Evolutionary conservation across 2,797 vertebrate genomes (phyloP).

Genomic region (Brachymystax lenok): DNA sequence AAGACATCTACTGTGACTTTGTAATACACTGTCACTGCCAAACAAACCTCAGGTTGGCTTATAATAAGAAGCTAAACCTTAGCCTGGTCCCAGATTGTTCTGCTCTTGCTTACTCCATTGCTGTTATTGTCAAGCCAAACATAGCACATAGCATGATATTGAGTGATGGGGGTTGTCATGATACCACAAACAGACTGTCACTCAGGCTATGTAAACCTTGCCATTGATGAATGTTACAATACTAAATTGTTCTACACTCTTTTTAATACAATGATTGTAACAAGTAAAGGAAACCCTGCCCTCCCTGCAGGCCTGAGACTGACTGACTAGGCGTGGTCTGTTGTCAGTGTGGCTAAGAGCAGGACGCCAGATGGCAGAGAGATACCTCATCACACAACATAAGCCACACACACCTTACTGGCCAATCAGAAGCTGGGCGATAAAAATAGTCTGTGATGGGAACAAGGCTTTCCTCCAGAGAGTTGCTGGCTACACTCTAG

Average conservation of each 20-base stretch:
- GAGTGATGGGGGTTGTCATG: background rate
- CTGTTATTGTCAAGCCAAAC: no score
- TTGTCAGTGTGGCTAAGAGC: slow-evolving; percentile 59
- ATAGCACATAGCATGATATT: background rate
- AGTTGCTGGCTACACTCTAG: slow-evolving; percentile 44
- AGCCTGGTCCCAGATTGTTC: no score
- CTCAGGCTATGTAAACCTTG: background rate
- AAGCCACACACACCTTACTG: slow-evolving; percentile 55
- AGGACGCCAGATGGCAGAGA: slow-evolving; percentile 78
- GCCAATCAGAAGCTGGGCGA: slow-evolving; percentile 66
- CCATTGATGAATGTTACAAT: background rate
- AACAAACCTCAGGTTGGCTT: background rate
- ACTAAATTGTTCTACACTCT: background rate
- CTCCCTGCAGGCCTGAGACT: slow-evolving; percentile 43
- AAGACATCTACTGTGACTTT: background rate
- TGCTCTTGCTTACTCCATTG: no score
- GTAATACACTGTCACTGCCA: slow-evolving; percentile 3
- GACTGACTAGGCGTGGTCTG: slow-evolving; percentile 59
- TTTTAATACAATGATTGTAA: slow-evolving; percentile 14
- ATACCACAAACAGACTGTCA: background rate
- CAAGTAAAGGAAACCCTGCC: slow-evolving; percentile 60
- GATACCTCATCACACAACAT: slow-evolving; percentile 71
- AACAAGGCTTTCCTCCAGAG: slow-evolving; percentile 62
- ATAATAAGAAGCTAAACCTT: no score
- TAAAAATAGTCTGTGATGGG: slow-evolving; percentile 72